Evolutionary conservation across 2,888 invertebrate species (phyloP).

Genomic region (Callosobruchus maculatus): DNA sequence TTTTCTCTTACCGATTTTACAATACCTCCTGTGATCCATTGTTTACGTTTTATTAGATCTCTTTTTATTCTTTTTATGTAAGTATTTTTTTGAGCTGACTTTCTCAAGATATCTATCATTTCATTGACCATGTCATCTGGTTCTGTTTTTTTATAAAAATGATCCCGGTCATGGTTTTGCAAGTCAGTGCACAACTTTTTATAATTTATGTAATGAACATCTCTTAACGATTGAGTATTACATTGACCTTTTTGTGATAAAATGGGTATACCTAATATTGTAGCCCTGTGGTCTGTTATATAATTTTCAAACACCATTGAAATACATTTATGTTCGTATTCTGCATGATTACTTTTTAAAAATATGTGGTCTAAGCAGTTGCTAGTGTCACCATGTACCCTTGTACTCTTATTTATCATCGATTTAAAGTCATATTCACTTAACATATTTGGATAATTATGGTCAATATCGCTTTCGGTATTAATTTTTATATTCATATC

Average conservation of each 20-base stretch:
- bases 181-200: background rate
- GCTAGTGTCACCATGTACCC: conserved; percentile 3
- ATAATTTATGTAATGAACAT: conserved; percentile 1
- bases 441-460: conserved; percentile 1
- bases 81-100: conserved; percentile 3
- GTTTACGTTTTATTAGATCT: conserved; percentile 1
- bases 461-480: background rate
- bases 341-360: background rate
- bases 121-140: too few species aligned
- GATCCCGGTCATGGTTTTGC: conserved; percentile 4
- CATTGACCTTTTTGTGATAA: background rate
- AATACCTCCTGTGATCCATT: background rate
- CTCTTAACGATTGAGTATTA: background rate
- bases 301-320: conserved; percentile 2
- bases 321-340: background rate
- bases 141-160: background rate
- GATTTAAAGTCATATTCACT: conserved; percentile 3
- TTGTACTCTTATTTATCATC: conserved; percentile 2
- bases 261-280: conserved; percentile 4
- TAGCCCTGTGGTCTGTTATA: conserved; percentile 2
- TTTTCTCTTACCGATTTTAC: background rate
- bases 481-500: conserved; percentile 7
- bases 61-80: background rate
- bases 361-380: conserved; percentile 4
- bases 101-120: too few species aligned